Conservation (phyloP, 2,888 invertebrate species). For the Sarcophaga subvicina region DNA sequence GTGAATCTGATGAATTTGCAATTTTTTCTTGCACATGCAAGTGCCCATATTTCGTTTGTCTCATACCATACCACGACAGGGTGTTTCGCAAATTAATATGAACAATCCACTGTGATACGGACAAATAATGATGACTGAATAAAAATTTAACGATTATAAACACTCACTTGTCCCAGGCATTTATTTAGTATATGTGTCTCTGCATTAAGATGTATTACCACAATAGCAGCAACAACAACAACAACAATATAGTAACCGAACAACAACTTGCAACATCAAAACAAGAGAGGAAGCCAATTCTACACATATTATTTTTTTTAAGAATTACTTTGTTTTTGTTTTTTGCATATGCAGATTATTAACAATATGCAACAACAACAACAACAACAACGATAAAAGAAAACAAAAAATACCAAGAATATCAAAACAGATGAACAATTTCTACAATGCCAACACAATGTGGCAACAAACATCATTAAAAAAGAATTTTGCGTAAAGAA, state of each 20-base stretch:
- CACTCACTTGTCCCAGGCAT: conserved; percentile 31
- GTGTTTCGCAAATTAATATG: conserved; percentile 28
- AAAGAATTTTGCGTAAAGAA: conserved; percentile 49
- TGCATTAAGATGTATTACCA: conserved; percentile 48
- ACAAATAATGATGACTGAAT: conserved; percentile 45
- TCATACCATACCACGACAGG: not conserved
- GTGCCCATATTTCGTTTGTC: not conserved
- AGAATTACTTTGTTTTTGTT: conserved; percentile 41
- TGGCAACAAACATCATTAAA: conserved; percentile 68
- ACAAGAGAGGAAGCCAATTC: conserved; percentile 62
- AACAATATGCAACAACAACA: conserved; percentile 34
- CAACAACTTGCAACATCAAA: not conserved
- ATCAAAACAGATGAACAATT: conserved; percentile 53
- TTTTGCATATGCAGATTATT: conserved; percentile 46
- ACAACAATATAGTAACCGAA: not conserved
- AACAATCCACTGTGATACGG: not conserved
- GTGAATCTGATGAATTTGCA: not conserved
- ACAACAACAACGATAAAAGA: not conserved
- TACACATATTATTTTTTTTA: conserved; percentile 3
- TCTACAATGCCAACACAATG: conserved; percentile 41
- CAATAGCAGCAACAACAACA: conserved; percentile 17
- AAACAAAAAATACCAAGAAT: not conserved
- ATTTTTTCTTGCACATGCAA: not conserved
- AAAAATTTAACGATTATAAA: conserved; percentile 42
- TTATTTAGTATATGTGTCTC: not conserved